These are phyloP conservation scores for Xestia ashworthii DNA, from an alignment of 2,888 invertebrate genomes.

Conservation along the genomic window DNA sequence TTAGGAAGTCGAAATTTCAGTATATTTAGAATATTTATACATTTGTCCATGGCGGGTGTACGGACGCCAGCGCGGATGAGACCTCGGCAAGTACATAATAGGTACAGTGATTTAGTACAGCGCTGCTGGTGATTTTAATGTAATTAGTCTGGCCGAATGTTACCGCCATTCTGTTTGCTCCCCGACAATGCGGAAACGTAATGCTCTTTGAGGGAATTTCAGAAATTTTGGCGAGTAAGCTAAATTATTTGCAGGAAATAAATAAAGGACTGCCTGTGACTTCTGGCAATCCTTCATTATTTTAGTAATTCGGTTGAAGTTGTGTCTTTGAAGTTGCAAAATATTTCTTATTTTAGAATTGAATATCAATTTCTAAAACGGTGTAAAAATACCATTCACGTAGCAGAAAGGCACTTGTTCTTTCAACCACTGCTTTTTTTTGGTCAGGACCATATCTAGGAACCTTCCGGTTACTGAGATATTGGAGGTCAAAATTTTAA, in stretches of 20 bases:
- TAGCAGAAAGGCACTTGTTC: too few species aligned
- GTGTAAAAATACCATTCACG: too few species aligned
- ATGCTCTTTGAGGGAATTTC: conserved; percentile 68
- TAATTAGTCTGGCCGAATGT: conserved; percentile 86
- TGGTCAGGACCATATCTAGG: too few species aligned
- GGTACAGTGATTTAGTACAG: conserved; percentile 88
- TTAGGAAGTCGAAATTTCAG: conserved; percentile 79
- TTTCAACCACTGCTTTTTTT: too few species aligned
- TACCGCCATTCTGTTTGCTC: conserved; percentile 81
- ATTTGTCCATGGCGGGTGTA: conserved; percentile 82
- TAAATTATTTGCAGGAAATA: conserved; percentile 68
- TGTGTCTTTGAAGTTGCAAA: conserved; percentile 15
- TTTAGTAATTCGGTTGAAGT: conserved; percentile 32
- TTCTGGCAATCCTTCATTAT: conserved; percentile 55
- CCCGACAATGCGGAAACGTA: conserved; percentile 70
- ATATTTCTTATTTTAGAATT: not conserved
- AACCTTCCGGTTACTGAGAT: too few species aligned
- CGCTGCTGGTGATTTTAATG: conserved; percentile 84
- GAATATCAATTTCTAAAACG: not conserved
- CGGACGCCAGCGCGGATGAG: conserved; percentile 85
- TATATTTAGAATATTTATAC: conserved; percentile 90
- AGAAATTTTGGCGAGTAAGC: conserved; percentile 63
- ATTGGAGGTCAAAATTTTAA: too few species aligned
- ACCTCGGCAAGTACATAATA: conserved; percentile 84
- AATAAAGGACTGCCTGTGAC: conserved; percentile 61